These are phyloP conservation scores for Siderastrea siderea DNA, from an alignment of 92 coral and sea anemone genomes.

Conservation along the genomic window DNA sequence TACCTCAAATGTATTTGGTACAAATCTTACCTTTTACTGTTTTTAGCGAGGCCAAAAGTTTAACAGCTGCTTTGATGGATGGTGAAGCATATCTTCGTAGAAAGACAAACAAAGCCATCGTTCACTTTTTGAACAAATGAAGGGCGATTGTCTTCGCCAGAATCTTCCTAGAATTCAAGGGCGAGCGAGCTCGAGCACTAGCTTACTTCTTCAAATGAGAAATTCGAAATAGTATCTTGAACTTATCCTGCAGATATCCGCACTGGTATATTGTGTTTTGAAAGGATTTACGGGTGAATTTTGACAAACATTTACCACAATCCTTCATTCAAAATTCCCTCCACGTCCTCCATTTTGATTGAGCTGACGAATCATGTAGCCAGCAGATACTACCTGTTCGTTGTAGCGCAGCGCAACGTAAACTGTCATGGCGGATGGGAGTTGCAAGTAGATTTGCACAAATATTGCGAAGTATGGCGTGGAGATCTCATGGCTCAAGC, in stretches of 20 bases:
- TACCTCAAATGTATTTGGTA: not conserved
- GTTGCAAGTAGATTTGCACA: conserved; percentile 9
- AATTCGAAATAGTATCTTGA: not conserved
- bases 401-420: not conserved
- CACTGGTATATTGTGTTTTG: not conserved
- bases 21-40: not conserved
- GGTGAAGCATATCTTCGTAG: not conserved
- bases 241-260: not conserved
- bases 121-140: no score
- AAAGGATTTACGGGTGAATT: not conserved
- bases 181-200: not conserved
- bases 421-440: conserved; percentile 67
- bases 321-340: not conserved
- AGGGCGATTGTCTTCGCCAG: no score
- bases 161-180: not conserved
- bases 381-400: conserved; percentile 23
- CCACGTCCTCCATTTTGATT: conserved; percentile 12
- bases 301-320: not conserved
- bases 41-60: not conserved
- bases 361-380: not conserved
- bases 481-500: conserved; percentile 90
- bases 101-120: not conserved
- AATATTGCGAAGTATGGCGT: conserved; percentile 82
- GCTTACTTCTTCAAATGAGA: not conserved
- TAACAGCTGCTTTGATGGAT: not conserved